Percentiles rank a stretch among this genome's conserved stretches.
Conservation (phyloP, 2,888 invertebrate species). For the Drosophila borealis region DNA sequence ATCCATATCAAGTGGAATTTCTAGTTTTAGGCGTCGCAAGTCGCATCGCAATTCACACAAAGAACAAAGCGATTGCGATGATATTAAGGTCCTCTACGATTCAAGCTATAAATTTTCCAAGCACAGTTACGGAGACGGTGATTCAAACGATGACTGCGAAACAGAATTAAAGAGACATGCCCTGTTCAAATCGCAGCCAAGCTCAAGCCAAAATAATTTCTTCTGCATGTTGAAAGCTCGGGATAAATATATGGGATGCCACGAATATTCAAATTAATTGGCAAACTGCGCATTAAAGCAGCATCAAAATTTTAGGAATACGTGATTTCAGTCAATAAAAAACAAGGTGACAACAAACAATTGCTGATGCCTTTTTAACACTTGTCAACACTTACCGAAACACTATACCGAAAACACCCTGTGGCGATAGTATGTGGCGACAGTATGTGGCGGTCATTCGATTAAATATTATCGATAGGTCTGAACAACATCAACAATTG, state of each 20-base stretch:
- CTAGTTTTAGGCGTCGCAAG: not conserved
- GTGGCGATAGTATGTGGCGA: slow-evolving; percentile 15
- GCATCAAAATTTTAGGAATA: slow-evolving; percentile 11
- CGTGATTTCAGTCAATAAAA: slow-evolving; percentile 10
- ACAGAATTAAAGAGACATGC: not conserved
- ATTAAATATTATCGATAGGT: slow-evolving; percentile 28
- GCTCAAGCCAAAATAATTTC: slow-evolving; percentile 31
- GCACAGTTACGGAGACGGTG: slow-evolving; percentile 1
- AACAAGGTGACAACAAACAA: slow-evolving; percentile 1
- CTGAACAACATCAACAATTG: slow-evolving; percentile 25
- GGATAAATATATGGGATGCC: not conserved
- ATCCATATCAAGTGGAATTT: not conserved
- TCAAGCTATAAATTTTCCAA: slow-evolving; percentile 51
- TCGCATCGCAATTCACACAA: not conserved
- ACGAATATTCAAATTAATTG: not conserved
- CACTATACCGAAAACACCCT: not conserved
- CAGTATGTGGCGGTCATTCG: slow-evolving; percentile 12
- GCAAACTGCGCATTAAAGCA: not conserved
- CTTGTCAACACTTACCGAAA: not conserved
- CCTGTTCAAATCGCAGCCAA: not conserved
- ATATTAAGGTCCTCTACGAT: slow-evolving; percentile 58
- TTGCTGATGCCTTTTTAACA: not conserved
- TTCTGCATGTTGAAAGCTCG: slow-evolving; percentile 23
- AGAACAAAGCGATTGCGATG: slow-evolving; percentile 11
- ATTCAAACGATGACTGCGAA: not conserved